Evolutionary conservation across 2,797 vertebrate genomes (phyloP), one percentile per base, ranked within the genome.

Genomic region (Anguilla obscura): DNA sequence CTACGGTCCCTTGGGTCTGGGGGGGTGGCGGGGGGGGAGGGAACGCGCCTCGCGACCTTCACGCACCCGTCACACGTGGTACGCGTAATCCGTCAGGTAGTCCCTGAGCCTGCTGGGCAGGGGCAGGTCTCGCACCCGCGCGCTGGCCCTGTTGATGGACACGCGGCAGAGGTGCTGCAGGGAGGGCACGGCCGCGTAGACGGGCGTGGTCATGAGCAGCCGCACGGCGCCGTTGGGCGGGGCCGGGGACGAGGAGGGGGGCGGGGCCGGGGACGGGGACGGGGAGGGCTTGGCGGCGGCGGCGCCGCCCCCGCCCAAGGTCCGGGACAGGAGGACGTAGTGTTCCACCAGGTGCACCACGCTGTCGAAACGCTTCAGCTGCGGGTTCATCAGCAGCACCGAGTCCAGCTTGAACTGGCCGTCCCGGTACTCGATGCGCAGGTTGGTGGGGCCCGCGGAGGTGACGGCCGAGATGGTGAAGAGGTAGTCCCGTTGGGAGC

Each of bases 401-500:
- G 98, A 99, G 95, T 99, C 98, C 96, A 99, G 94, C 92, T 98
- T 96, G 95, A 99, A 99, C 88, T 98, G 98, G 63, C 98, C 98
- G 71, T 98, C 97, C 90, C 96, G 96, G 94, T 96, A 98, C 90
- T 98, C 97, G 66, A 99, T 99, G 16, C 98, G 97, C 69, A 99
- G 94, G 92, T 99, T 99, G 90, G 98, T 99, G 89, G 98, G 98
- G 88, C 98, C 98, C 0, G 97, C 97, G 10, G 97, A 97, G 0
- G 98, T 99, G 96, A 99, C 98, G 89, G 98, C 97, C 0, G 98
- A 99, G 93, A 99, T 99, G 92, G 98, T 99, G 92, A 99, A 96
- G 85, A 99, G 96, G 93, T 98, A 99, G 89, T 99, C 97, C 85
- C 96, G 96, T 93, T 99, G 98, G 0, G 98, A 98, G 91, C 98